Conservation (phyloP, 2,113 vertebrate species). For the Vidua chalybeata region DNA sequence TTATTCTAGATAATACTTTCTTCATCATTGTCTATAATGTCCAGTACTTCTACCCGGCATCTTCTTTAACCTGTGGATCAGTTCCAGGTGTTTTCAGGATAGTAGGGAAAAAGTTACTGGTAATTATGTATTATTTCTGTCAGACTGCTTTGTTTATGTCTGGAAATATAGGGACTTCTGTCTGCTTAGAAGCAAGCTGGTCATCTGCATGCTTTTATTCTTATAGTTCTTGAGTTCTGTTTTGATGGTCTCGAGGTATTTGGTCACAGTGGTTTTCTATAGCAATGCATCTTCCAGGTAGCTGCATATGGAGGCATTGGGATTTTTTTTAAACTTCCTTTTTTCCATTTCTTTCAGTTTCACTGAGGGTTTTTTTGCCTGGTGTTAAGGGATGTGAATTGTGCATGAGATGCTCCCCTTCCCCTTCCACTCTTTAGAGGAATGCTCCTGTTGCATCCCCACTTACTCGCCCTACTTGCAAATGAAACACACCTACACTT, state of each 20-base stretch:
- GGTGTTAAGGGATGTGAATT: neutral
- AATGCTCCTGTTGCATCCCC: neutral
- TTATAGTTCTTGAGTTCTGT: neutral
- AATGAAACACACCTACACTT: neutral
- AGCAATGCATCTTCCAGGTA: neutral
- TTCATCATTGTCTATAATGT: neutral
- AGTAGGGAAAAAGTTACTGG: fast-evolving
- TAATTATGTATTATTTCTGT: neutral
- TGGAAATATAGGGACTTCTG: neutral
- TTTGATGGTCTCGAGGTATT: neutral
- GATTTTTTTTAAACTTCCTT: neutral
- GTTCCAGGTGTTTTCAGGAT: neutral
- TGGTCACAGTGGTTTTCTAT: neutral
- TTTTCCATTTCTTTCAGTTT: neutral
- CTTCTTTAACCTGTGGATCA: neutral
- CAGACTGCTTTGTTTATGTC: neutral
- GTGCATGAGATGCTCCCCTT: neutral
- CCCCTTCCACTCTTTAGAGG: neutral
- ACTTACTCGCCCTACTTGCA: neutral
- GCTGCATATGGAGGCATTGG: neutral
- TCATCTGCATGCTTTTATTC: neutral
- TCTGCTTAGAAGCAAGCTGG: neutral
- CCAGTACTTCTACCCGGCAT: neutral
- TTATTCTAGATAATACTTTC: neutral
- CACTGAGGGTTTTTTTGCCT: neutral